Evolutionary conservation across 2,797 vertebrate species (phyloP).

Genomic region (Taenioides sp.): DNA sequence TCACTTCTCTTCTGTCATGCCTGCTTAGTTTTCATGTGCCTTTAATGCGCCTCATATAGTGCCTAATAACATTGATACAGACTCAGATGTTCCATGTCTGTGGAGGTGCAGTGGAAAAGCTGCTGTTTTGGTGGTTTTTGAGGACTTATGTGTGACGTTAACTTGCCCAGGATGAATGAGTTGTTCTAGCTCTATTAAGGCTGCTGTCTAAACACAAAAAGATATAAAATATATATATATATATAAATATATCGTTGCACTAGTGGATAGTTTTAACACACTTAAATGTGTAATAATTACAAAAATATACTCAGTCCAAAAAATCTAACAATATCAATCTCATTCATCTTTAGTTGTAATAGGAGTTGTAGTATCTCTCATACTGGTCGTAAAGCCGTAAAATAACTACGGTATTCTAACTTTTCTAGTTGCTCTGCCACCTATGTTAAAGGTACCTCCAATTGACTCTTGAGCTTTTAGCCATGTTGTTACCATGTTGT

Average conservation of each 20-base stretch:
- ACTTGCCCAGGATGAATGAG: background rate
- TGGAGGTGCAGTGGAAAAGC: slow-evolving; percentile 35
- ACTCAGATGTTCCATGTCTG: slow-evolving; percentile 52
- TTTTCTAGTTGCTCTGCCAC: background rate
- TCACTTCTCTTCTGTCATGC: slow-evolving; percentile 3
- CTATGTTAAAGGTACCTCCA: no score
- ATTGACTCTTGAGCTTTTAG: no score
- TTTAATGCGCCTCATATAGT: background rate
- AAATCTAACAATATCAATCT: no score
- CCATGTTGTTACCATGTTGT: no score
- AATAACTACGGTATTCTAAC: background rate
- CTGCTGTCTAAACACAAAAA: background rate
- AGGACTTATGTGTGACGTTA: slow-evolving; percentile 21
- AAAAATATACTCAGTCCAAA: no score
- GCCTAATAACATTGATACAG: slow-evolving; percentile 33
- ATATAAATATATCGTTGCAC: no score
- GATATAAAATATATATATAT: no score
- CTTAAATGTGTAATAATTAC: no score
- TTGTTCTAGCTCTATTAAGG: background rate
- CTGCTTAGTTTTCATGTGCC: background rate
- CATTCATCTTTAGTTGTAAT: no score
- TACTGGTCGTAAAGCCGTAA: background rate
- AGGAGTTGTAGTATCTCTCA: background rate
- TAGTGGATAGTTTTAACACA: no score
- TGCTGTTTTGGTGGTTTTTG: slow-evolving; percentile 45